These are phyloP conservation scores for Cryptotis parvus DNA, from an alignment of 2,113 vertebrate genomes.

Conservation along the genomic window DNA sequence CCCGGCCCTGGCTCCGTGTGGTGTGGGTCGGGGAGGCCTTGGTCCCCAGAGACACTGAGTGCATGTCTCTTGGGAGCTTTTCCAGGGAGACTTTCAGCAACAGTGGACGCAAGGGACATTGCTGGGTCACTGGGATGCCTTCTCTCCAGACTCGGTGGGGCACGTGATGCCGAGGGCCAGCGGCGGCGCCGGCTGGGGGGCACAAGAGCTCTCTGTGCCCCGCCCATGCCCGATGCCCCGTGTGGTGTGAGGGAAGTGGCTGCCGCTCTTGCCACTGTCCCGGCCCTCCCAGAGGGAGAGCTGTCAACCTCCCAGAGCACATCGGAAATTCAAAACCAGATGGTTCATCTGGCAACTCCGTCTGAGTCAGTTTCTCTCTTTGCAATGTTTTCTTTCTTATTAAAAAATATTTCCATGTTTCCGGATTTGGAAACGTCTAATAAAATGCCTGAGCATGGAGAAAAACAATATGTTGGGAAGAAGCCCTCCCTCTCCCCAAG, in stretches of 20 bases:
- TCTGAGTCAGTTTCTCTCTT: conserved; percentile 60
- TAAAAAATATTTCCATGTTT: conserved; percentile 79
- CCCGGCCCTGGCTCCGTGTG: fast-evolving
- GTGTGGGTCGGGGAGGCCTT: no score
- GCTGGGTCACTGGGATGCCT: neutral
- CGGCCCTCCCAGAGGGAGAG: neutral
- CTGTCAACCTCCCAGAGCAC: conserved; percentile 63
- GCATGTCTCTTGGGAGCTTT: neutral
- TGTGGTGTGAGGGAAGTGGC: conserved; percentile 34
- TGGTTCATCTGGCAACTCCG: conserved; percentile 81
- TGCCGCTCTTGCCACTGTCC: neutral
- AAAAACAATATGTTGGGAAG: conserved; percentile 56
- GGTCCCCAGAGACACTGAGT: no score
- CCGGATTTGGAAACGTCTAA: conserved; percentile 68
- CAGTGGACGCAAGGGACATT: neutral
- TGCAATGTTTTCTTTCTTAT: conserved; percentile 79
- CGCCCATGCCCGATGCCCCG: no score
- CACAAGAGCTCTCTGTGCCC: no score
- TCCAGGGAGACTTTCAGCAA: neutral
- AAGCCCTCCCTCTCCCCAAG: neutral
- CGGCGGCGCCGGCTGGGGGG: no score
- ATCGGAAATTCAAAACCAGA: conserved; percentile 79
- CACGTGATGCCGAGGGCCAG: neutral
- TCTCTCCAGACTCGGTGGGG: neutral
- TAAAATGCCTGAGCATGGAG: conserved; percentile 53